phyloP scores from a whole-genome alignment of 2,888 invertebrate genomes.

The Drosophila anomalipes region DNA sequence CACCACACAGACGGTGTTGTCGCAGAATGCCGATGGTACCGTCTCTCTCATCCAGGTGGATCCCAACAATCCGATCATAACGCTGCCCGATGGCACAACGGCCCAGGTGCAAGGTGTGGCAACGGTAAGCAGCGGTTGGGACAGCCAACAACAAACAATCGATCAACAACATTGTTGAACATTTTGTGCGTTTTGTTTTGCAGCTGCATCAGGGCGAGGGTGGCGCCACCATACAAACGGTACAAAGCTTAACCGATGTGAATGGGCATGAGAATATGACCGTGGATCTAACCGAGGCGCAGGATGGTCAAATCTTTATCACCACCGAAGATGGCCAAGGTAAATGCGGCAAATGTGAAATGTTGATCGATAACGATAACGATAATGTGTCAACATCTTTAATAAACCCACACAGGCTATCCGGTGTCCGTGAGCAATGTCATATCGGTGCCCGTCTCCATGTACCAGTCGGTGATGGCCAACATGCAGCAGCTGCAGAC shows the following conservation, averaged over 20 bases:
- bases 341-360: constrained; percentile 81
- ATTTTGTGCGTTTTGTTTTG: constrained; percentile 18
- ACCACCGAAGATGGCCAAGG: constrained; percentile 98
- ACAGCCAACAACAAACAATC: not conserved
- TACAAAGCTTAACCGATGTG: constrained; percentile 89
- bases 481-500: constrained; percentile 92
- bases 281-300: constrained; percentile 96
- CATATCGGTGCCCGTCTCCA: constrained; percentile 97
- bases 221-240: constrained; percentile 87
- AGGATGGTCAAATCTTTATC: constrained; percentile 97
- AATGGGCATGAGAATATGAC: constrained; percentile 93
- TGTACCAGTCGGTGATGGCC: constrained; percentile 98
- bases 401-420: constrained; percentile 81
- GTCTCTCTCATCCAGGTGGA: constrained; percentile 98
- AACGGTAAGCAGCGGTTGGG: constrained; percentile 76
- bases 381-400: not conserved
- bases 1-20: constrained; percentile 95
- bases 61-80: constrained; percentile 96
- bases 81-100: constrained; percentile 97
- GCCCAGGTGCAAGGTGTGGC: constrained; percentile 93
- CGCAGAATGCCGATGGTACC: constrained; percentile 98
- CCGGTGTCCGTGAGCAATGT: constrained; percentile 96
- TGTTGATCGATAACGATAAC: not conserved
- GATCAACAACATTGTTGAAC: not conserved
- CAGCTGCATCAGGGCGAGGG: constrained; percentile 90